Evolutionary conservation across 2,797 vertebrate species (phyloP).

Genomic region (Enteromius paludinosus): DNA sequence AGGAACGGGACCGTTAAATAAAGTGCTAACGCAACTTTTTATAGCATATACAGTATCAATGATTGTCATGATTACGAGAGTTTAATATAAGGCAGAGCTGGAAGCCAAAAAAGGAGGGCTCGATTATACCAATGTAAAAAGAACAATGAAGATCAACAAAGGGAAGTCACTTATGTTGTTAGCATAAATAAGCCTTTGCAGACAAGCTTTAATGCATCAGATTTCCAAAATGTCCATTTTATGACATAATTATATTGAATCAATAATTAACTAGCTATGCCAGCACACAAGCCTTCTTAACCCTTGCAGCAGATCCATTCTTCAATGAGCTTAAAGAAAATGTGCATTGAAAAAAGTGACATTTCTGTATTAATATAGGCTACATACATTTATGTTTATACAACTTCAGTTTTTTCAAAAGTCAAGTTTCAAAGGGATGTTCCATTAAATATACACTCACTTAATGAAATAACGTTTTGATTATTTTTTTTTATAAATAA

Average conservation of each 20-base stretch:
- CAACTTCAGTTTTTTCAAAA: background rate
- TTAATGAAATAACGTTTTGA: background rate
- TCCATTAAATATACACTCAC: background rate
- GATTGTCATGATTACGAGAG: background rate
- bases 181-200: background rate
- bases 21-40: background rate
- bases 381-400: background rate
- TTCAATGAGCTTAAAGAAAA: background rate
- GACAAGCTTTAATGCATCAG: background rate
- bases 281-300: too few relatives aligned
- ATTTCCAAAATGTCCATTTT: background rate
- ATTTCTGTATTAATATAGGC: background rate
- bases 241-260: background rate
- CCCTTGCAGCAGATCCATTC: background rate
- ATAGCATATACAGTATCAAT: background rate
- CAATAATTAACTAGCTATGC: background rate
- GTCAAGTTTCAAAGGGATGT: background rate
- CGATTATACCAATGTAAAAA: background rate
- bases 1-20: background rate
- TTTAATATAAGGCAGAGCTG: background rate
- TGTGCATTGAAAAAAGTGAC: background rate
- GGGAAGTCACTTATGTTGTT: background rate
- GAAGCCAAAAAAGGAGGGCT: background rate
- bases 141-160: background rate
- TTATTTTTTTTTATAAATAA: background rate